Percentiles rank a stretch among this genome's conserved stretches.
Evolutionary conservation across 2,888 invertebrate species (phyloP).

Genomic region (Elmis aenea): DNA sequence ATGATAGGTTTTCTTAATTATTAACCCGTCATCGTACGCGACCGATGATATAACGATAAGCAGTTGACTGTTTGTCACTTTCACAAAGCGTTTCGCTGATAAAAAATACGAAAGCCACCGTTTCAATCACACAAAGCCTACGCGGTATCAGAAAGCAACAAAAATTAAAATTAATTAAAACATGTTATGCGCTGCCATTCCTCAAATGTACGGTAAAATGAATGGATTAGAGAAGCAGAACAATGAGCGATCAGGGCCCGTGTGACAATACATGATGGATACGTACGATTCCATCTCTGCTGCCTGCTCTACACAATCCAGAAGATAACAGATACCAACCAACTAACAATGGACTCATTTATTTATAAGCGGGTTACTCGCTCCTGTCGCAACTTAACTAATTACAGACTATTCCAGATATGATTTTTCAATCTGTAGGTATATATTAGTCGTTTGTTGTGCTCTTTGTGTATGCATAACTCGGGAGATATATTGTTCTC

Average conservation of each 20-base stretch:
- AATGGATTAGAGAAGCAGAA: conserved; percentile 42
- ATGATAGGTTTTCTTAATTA: too few relatives aligned
- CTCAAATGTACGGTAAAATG: conserved; percentile 38
- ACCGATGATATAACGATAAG: too few relatives aligned
- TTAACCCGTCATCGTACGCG: too few relatives aligned
- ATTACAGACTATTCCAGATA: conserved; percentile 36
- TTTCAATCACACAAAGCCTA: conserved; percentile 38
- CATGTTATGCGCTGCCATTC: conserved; percentile 40
- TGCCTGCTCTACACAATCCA: conserved; percentile 32
- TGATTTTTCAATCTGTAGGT: conserved; percentile 33
- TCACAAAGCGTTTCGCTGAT: too few relatives aligned
- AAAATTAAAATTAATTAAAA: conserved; percentile 45
- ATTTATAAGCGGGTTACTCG: conserved; percentile 45
- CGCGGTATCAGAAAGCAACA: conserved; percentile 32
- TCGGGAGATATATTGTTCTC: conserved; percentile 7
- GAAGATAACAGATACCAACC: conserved; percentile 31
- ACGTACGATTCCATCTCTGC: conserved; percentile 42
- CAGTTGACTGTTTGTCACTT: too few relatives aligned
- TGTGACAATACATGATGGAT: conserved; percentile 49
- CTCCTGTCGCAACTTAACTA: conserved; percentile 41
- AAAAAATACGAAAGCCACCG: conserved; percentile 36
- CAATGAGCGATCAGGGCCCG: conserved; percentile 45
- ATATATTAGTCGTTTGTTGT: conserved; percentile 24
- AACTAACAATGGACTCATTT: conserved; percentile 46
- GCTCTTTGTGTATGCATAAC: conserved; percentile 18